A percentile compares a stretch with the other conserved stretches of the same genome.
Conservation (phyloP, 2,797 vertebrate genomes). For the Gouania willdenowi region DNA sequence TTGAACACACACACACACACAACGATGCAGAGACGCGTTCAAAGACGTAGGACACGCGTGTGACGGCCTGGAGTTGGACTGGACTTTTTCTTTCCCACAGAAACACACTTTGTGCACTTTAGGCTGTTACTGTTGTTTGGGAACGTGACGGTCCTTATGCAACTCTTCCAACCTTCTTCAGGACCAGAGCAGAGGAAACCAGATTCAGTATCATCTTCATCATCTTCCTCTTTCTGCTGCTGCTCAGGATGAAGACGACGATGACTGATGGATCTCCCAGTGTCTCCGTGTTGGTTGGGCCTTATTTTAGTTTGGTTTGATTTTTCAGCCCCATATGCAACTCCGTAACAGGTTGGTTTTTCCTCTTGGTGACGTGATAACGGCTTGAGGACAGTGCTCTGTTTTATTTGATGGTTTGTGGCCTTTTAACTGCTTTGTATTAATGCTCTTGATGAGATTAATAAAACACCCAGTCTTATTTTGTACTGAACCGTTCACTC, state of each 20-base stretch:
- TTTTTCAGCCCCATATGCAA: conserved; percentile 13
- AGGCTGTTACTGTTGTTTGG: conserved; percentile 75
- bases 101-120: conserved; percentile 78
- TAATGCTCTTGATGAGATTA: conserved; percentile 97
- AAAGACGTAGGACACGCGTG: too few relatives aligned
- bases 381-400: conserved; percentile 68
- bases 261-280: conserved; percentile 7
- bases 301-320: conserved; percentile 10
- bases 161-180: conserved; percentile 47
- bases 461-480: conserved; percentile 99
- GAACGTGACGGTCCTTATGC: conserved; percentile 41
- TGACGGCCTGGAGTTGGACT: too few relatives aligned
- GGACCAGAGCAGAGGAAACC: conserved; percentile 38
- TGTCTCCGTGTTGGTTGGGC: conserved; percentile 54
- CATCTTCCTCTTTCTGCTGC: background rate
- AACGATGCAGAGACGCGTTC: too few relatives aligned
- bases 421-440: conserved; percentile 97
- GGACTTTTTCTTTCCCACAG: conserved; percentile 31
- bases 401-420: conserved; percentile 83
- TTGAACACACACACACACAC: background rate
- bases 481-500: conserved; percentile 75
- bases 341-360: conserved; percentile 38
- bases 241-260: background rate
- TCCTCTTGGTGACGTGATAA: conserved; percentile 73
- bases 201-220: conserved; percentile 11